Evolutionary conservation across 1,140 invertebrate genomes (phyloP), one percentile per base, ranked within the genome.

Genomic region (Glossosoma conforme): DNA sequence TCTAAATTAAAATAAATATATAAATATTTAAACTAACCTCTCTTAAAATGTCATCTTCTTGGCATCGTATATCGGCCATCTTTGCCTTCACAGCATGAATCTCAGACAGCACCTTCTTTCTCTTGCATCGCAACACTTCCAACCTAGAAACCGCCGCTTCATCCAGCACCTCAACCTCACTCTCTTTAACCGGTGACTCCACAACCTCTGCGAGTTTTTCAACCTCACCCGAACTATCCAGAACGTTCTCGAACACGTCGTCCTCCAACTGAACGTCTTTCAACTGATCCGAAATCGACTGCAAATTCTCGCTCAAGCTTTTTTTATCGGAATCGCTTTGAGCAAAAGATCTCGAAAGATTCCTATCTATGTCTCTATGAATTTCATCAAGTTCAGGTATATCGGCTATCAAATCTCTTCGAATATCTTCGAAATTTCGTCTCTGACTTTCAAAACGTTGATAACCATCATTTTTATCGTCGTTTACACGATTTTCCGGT

Each of bases 11-110:
- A 36, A 8, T 36, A 10, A 18, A 40, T 18, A 40, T 9, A 41
- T 44, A 24, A 42, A 24, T 44, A 22, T 24, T 8, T 35, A 40
- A 60, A 61, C 61, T 65, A 69, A 91, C 89, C 79, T 89, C 88
- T 77, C 86, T 75, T 22, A 86, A 77, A 15, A 89, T 83, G 68
- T 93, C 89, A 64, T 89, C 86, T 62, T 91, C 86, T 62, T 90
- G 87, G 15, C 78, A 80, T 61, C 91, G 84, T 40, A 91, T 84
- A 60, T 91, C 87, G 1, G 81, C 75, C 52, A 91, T 84, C 63
- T 85, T 83, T 51, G 82, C 77, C 61, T 90, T 91, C 13, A 91
- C 69, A 24, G 74, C 69, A 22, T 81, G 75, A 28, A 86, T 77
- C 54, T 75, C 70, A 0, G 70, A 59, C 18, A 81, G 60, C 22